phyloP scores from a whole-genome alignment of 2,797 vertebrate genomes.

The Decapterus maruadsi region DNA sequence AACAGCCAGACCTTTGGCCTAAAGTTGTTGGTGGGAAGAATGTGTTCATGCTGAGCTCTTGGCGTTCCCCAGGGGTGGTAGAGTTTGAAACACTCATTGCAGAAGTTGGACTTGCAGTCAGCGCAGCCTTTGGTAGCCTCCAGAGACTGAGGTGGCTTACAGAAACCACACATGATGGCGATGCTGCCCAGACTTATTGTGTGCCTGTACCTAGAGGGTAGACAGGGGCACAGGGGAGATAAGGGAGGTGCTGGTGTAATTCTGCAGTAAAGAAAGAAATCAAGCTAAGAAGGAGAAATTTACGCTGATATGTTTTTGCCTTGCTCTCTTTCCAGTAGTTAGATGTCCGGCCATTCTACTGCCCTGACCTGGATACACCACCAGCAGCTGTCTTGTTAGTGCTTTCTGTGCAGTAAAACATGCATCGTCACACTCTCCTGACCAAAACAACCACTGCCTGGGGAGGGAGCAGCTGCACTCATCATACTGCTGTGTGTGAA shows the following conservation, averaged over 20 bases:
- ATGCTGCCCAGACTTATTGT: slow-evolving; percentile 92
- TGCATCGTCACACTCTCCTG: slow-evolving; percentile 66
- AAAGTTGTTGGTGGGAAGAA: slow-evolving; percentile 94
- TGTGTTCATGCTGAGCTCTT: slow-evolving; percentile 96
- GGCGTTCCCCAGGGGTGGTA: slow-evolving; percentile 98
- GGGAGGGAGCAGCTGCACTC: slow-evolving; percentile 55
- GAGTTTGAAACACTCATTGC: slow-evolving; percentile 98
- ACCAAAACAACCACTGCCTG: slow-evolving; percentile 38
- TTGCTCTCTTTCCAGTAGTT: slow-evolving; percentile 57
- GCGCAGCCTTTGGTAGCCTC: slow-evolving; percentile 98
- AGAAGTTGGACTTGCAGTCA: slow-evolving; percentile 96
- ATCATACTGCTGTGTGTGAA: slow-evolving; percentile 60
- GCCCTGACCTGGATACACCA: slow-evolving; percentile 70
- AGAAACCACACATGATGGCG: slow-evolving; percentile 95
- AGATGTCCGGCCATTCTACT: slow-evolving; percentile 39
- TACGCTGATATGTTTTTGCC: slow-evolving; percentile 32
- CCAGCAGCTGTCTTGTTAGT: slow-evolving; percentile 63
- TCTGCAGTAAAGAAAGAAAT: background rate
- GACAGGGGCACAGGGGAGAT: slow-evolving; percentile 25
- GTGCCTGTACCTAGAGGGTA: slow-evolving; percentile 87
- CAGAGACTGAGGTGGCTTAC: slow-evolving; percentile 91
- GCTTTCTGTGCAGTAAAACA: slow-evolving; percentile 66
- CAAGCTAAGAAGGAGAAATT: no score
- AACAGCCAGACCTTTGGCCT: slow-evolving; percentile 91
- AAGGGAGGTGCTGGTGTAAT: slow-evolving; percentile 7